Evolutionary conservation across 2,113 vertebrate genomes (phyloP).

Genomic region (Pantherophis guttatus): DNA sequence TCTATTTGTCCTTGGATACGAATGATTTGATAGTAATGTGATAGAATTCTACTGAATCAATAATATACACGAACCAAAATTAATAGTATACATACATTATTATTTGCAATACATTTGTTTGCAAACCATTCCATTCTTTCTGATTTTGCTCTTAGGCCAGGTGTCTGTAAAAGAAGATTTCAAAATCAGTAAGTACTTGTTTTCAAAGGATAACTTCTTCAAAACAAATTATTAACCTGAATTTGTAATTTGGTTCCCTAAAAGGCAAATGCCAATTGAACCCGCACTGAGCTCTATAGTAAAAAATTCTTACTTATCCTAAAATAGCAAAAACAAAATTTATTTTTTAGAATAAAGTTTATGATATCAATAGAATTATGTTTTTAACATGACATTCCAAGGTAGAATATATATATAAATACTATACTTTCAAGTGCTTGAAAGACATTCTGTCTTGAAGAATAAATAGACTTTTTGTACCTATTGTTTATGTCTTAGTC

Average conservation of each 20-base stretch:
- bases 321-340: background rate
- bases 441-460: background rate
- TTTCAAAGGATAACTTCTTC: background rate
- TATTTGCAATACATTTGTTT: slow-evolving; percentile 76
- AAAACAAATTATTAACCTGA: background rate
- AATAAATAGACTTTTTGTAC: background rate
- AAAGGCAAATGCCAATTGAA: background rate
- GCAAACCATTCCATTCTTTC: slow-evolving; percentile 84
- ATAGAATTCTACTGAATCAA: background rate
- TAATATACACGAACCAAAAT: background rate
- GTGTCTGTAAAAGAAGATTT: slow-evolving; percentile 77
- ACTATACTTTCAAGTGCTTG: background rate
- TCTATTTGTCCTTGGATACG: background rate
- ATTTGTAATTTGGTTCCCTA: background rate
- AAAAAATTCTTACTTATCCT: background rate
- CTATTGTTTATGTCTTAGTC: background rate
- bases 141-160: slow-evolving; percentile 84
- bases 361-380: background rate
- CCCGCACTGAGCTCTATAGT: background rate
- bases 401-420: background rate
- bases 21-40: background rate
- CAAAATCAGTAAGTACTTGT: background rate
- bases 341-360: background rate
- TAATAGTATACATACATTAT: slow-evolving; percentile 73
- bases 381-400: background rate